phyloP scores from a whole-genome alignment of 2,888 invertebrate genomes.

The Acanthosepion pharaonis region DNA sequence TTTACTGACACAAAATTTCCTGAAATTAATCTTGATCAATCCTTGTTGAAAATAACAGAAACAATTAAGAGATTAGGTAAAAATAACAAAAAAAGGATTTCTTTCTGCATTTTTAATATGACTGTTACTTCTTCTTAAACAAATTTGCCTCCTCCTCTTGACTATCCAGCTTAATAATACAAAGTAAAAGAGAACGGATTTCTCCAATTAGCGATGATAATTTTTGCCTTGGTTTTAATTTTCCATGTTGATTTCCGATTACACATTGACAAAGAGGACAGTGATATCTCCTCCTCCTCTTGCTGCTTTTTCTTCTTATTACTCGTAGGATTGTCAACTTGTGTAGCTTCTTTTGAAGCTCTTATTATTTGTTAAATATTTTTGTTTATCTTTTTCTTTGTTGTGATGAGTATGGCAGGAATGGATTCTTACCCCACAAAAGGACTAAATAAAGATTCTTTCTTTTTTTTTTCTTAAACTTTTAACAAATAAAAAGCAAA shows the following conservation, averaged over 20 bases:
- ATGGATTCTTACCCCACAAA: not conserved
- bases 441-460: too few relatives aligned
- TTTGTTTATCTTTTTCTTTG: not conserved
- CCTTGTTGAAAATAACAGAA: too few relatives aligned
- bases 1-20: too few relatives aligned
- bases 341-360: not conserved
- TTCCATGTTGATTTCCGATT: not conserved
- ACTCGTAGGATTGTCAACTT: not conserved
- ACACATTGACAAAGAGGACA: not conserved
- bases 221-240: not conserved
- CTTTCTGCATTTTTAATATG: too few relatives aligned
- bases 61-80: too few relatives aligned
- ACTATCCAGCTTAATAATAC: too few relatives aligned
- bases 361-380: not conserved
- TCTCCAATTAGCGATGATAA: too few relatives aligned
- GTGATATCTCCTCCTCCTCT: not conserved
- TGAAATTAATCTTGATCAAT: too few relatives aligned
- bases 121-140: too few relatives aligned
- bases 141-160: too few relatives aligned
- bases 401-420: constrained; percentile 21
- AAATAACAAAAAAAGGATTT: too few relatives aligned
- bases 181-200: too few relatives aligned
- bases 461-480: not conserved
- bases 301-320: not conserved
- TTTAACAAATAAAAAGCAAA: not conserved